These are phyloP conservation scores for chimpanzee (Pan troglodytes) DNA, from an alignment of 2,113 vertebrate species.

Conservation along the genomic window NHGRI_mPanTro3-v2.1_pri NC_072414.2:48699001-48699500, in stretches of 20 bases:
- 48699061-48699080: background rate
- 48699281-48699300: background rate
- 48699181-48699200: background rate
- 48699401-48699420: background rate
- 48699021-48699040: constrained; percentile 28
- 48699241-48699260: background rate
- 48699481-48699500: background rate
- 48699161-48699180: background rate
- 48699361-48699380: background rate
- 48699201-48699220: background rate
- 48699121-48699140: background rate
- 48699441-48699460: constrained; percentile 13
- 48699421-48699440: background rate
- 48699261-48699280: background rate
- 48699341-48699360: background rate
- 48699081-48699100: background rate
- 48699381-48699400: background rate
- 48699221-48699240: background rate
- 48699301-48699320: background rate
- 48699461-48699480: background rate
- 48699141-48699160: background rate
- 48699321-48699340: background rate
- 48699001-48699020: constrained; percentile 11
- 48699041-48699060: background rate
- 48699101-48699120: background rate